Evolutionary conservation across 1,140 invertebrate genomes (phyloP), one percentile per base, ranked within the genome.

Genomic region (Achatina immaculata): DNA sequence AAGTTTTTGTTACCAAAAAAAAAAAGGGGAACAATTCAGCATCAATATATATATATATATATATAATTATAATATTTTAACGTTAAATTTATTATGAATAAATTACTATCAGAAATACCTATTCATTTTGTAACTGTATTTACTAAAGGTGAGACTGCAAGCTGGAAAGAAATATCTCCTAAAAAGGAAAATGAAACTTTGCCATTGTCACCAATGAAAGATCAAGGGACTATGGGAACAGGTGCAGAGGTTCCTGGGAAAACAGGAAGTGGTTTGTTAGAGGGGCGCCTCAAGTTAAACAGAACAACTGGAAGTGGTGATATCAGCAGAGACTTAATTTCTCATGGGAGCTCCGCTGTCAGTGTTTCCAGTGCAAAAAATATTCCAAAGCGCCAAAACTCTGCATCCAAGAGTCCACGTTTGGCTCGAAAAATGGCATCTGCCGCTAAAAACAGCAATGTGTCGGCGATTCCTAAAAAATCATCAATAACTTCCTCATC

Each of bases 91-190:
- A n/a, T n/a, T n/a, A n/a, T n/a, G n/a, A n/a, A n/a, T n/a, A n/a
- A n/a, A n/a, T n/a, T n/a, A n/a, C n/a, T n/a, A n/a, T n/a, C n/a
- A n/a, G n/a, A n/a, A n/a, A n/a, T n/a, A n/a, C n/a, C n/a, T n/a
- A n/a, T n/a, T n/a, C n/a, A n/a, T n/a, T n/a, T n/a, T n/a, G n/a
- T n/a, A n/a, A n/a, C n/a, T n/a, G n/a, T n/a, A n/a, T n/a, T n/a
- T n/a, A n/a, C n/a, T 19, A 42, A 45, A 55, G 68, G 58, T 65
- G 80, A 86, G 36, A 51, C 81, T 36, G 51, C 82, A n/a, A 85
- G 84, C 31, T 85, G 85, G 85, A 86, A 86, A 68, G 84, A 87
- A 45, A 55, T 84, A 16, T 86, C 87, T 9, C 85, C 86, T 28
- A 84, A 83, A 0, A 86, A 85, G 55, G 81, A 83, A 68, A 82